Evolutionary conservation across 2,113 vertebrate genomes (phyloP), one percentile per base, ranked within the genome.

Genomic region (Odontophorus gujanensis): DNA sequence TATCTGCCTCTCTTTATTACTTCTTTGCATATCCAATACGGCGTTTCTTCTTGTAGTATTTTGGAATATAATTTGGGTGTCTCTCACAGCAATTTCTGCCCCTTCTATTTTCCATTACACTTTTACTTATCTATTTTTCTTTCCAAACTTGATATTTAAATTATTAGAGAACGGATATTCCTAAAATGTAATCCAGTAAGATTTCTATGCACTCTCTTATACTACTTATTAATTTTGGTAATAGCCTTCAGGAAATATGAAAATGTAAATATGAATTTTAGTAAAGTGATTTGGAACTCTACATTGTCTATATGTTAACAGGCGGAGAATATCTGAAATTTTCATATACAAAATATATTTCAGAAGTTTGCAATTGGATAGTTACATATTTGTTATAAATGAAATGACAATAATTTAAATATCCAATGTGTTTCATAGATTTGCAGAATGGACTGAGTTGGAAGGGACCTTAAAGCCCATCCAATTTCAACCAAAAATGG

Each of bases 21-120:
- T 48, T 34, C 40, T 51, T 24, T 36, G 0, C 48, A 22, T 26
- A 58, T 84, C 3, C 4, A 42, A 19, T 59, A 8, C 16, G 6
- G 0, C 45, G 48, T 68, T 7, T 22, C 47, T 79, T 55, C 4
- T 74, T 2, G n/a, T 30, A 10, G 67, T 63, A 22, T 47, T 72
- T 65, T 51, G 11, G 14, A 21, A 6, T 42, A 10, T 6, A 47
- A 12, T 34, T 63, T 61, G 12, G 7, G 78, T 43, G 3, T 2
- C 1, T 26, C 12, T 34, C 43, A 65, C 2, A 48, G 7, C 0
- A 13, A 2, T 47, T 74, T 81, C 3, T 7, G 13, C 22, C 42
- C 2, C 48, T 81, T 47, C 13, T 58, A 63, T 73, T 79, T 79
- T 91, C 32, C 1, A 7, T 76, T 85, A 6, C 11, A 4, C 1